These are phyloP conservation scores for Pristionchus maxplancki DNA, from an alignment of 2,888 invertebrate species.

Conservation along the genomic window DNA sequence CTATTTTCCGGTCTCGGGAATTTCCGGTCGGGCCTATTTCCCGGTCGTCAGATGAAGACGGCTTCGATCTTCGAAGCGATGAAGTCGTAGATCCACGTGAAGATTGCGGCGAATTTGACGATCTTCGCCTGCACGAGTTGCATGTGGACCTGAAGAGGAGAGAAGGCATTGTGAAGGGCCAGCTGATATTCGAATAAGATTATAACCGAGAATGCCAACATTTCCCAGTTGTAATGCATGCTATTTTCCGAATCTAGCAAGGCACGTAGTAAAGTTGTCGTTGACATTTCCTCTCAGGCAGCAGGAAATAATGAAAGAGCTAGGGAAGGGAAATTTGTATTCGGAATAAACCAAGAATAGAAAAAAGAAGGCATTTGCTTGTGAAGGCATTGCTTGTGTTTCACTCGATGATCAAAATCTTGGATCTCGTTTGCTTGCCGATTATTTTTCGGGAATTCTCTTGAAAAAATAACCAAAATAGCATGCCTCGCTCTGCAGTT, in stretches of 20 bases:
- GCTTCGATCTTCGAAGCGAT: neutral
- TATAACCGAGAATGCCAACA: too few species aligned
- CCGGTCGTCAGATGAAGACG: neutral
- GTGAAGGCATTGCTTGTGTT: too few species aligned
- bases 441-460: too few species aligned
- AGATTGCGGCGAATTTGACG: neutral
- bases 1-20: neutral
- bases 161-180: neutral
- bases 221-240: too few species aligned
- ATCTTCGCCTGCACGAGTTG: conserved; percentile 23
- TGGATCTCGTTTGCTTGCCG: too few species aligned
- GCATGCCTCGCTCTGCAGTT: conserved; percentile 7
- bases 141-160: neutral
- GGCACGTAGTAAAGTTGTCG: neutral
- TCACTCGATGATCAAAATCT: too few species aligned
- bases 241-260: neutral
- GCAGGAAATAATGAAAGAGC: neutral
- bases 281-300: neutral
- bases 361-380: neutral
- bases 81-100: conserved; percentile 38
- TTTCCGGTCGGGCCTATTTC: neutral
- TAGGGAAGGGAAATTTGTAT: neutral
- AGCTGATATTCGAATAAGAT: too few species aligned
- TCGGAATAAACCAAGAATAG: neutral
- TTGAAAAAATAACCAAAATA: too few species aligned